phyloP scores from a whole-genome alignment of 2,113 vertebrate species.

The Rafetus swinhoei region DNA sequence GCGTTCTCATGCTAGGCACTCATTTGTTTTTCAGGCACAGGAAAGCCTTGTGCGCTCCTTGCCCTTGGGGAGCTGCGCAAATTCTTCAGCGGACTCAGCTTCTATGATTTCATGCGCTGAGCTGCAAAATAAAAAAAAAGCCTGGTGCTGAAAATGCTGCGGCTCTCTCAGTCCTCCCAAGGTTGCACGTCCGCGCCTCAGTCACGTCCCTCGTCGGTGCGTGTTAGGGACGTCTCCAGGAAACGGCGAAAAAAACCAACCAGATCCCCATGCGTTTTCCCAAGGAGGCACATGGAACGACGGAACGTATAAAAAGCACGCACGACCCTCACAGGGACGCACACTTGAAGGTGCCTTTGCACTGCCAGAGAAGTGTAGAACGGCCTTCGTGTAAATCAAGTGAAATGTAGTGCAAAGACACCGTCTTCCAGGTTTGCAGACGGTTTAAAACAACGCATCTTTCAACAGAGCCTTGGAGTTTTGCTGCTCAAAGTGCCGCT shows the following conservation, averaged over 20 bases:
- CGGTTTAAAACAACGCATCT: accelerated
- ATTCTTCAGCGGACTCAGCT: not conserved
- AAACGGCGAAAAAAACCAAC: accelerated
- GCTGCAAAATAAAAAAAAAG: slow-evolving; percentile 1
- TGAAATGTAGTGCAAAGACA: accelerated
- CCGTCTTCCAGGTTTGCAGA: accelerated
- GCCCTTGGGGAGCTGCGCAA: accelerated
- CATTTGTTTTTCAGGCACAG: not conserved
- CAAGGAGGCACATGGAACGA: not conserved
- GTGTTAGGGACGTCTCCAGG: not conserved
- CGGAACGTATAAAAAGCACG: not conserved
- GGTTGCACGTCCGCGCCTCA: not conserved
- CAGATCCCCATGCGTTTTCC: accelerated
- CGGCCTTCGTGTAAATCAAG: not conserved
- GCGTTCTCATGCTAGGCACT: not conserved
- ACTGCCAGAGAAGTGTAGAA: accelerated
- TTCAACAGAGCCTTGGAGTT: not conserved
- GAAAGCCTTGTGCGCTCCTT: accelerated
- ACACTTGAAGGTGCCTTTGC: accelerated
- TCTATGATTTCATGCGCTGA: accelerated
- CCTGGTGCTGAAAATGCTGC: not conserved
- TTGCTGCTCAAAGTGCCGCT: accelerated
- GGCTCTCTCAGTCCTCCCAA: accelerated
- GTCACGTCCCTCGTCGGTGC: not conserved
- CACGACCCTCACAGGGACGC: accelerated